Percentiles rank a stretch among this genome's conserved stretches.
phyloP scores from a whole-genome alignment of 2,113 vertebrate genomes.

The Stigmatopora nigra region DNA sequence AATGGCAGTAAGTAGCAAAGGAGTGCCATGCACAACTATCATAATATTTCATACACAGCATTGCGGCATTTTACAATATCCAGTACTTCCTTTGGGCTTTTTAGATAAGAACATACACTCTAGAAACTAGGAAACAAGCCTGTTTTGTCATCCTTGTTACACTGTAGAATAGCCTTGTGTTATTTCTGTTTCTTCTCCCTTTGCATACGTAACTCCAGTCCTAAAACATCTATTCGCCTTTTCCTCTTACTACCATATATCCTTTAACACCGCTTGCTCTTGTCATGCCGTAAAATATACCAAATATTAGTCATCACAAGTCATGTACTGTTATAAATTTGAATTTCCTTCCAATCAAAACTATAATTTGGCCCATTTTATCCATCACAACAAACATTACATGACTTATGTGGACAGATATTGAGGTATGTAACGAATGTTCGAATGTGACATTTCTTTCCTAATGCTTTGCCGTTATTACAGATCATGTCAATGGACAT shows the following conservation, averaged over 20 bases:
- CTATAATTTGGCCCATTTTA: neutral
- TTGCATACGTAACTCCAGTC: conserved; percentile 31
- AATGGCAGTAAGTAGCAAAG: conserved; percentile 13
- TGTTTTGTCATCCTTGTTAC: conserved; percentile 13
- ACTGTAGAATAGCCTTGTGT: conserved; percentile 24
- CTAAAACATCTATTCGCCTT: conserved; percentile 25
- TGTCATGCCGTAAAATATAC: conserved; percentile 20
- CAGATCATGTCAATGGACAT: conserved; percentile 98
- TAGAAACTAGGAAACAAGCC: conserved; percentile 39
- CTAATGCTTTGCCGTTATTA: conserved; percentile 74
- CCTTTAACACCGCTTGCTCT: conserved; percentile 37
- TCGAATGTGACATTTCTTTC: conserved; percentile 35
- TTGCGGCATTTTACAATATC: neutral
- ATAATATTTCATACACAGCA: conserved; percentile 8
- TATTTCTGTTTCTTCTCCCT: conserved; percentile 27
- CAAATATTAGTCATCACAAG: conserved; percentile 40
- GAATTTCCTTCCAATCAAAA: neutral
- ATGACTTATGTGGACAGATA: conserved; percentile 43
- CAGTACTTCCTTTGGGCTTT: conserved; percentile 7
- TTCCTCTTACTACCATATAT: conserved; percentile 28
- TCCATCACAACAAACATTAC: neutral
- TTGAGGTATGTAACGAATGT: conserved; percentile 25
- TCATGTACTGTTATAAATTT: conserved; percentile 6
- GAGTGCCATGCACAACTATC: neutral
- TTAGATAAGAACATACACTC: conserved; percentile 1